Percentiles rank a stretch among this genome's conserved stretches.
These are phyloP conservation scores for Leuciscus idus DNA, from an alignment of 2,113 vertebrate genomes.

Conservation along the genomic window DNA sequence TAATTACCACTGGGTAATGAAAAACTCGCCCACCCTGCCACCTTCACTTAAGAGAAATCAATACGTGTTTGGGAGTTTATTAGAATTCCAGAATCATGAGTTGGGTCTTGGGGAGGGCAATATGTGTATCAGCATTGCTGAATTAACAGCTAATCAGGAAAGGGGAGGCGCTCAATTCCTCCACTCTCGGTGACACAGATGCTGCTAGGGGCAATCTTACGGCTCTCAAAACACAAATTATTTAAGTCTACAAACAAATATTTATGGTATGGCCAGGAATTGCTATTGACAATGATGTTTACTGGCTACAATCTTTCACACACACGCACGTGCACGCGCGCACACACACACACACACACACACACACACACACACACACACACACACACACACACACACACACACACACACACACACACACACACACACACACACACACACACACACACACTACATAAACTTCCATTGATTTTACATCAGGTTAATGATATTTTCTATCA, in stretches of 20 bases:
- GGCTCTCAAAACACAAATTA: background rate
- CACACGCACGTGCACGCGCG: too few relatives aligned
- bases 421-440: background rate
- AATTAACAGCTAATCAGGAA: conserved; percentile 74
- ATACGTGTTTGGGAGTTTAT: conserved; percentile 81
- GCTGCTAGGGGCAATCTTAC: background rate
- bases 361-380: background rate
- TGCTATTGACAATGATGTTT: background rate
- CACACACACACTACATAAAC: too few relatives aligned
- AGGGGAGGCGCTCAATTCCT: conserved; percentile 49
- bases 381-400: background rate
- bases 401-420: background rate
- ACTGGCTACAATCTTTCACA: background rate
- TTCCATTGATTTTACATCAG: too few relatives aligned
- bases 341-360: background rate
- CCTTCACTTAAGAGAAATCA: conserved; percentile 82
- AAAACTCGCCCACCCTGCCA: conserved; percentile 80
- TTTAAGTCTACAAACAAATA: conserved; percentile 2
- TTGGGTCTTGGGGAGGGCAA: conserved; percentile 55
- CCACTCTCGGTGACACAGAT: background rate
- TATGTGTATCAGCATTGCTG: conserved; percentile 36
- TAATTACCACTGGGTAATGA: conserved; percentile 82
- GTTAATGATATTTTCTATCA: too few relatives aligned
- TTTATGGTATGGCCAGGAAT: background rate
- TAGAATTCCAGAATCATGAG: conserved; percentile 77